These are phyloP conservation scores for Hypsopygia costalis DNA, from an alignment of 2,888 invertebrate species.

Conservation along the genomic window DNA sequence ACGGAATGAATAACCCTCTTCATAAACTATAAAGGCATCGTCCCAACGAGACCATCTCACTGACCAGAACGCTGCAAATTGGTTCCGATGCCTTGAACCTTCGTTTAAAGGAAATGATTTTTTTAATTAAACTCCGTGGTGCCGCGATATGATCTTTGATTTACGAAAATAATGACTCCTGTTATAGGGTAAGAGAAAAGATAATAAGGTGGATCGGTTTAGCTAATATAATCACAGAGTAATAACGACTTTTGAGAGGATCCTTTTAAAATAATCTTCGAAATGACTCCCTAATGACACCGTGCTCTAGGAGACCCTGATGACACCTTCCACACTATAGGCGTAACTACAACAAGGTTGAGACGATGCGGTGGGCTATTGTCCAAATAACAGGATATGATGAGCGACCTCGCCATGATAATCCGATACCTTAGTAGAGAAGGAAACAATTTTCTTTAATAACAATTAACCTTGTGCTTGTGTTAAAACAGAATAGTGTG, in stretches of 20 bases:
- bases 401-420: conserved; percentile 50
- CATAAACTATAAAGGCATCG: conserved; percentile 34
- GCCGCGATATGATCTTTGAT: conserved; percentile 12
- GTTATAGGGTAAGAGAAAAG: too few relatives aligned
- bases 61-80: conserved; percentile 17
- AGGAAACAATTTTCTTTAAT: conserved; percentile 59
- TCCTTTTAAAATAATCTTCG: too few relatives aligned
- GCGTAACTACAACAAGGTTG: conserved; percentile 39
- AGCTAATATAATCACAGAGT: too few relatives aligned
- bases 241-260: too few relatives aligned
- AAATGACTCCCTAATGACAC: too few relatives aligned
- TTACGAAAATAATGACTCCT: too few relatives aligned
- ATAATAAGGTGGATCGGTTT: too few relatives aligned
- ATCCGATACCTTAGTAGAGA: conserved; percentile 47
- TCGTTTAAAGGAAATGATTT: conserved; percentile 14
- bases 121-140: conserved; percentile 12
- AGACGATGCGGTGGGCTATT: conserved; percentile 37
- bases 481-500: conserved; percentile 39
- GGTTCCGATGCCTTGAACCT: conserved; percentile 15
- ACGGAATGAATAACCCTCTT: conserved; percentile 28
- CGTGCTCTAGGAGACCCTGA: conserved; percentile 38
- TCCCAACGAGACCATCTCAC: conserved; percentile 25
- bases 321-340: conserved; percentile 31
- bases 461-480: conserved; percentile 37
- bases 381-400: conserved; percentile 60